Base-by-base conservation (phyloP, 2,888 invertebrate genomes). In the Tiphia femorata region DNA sequence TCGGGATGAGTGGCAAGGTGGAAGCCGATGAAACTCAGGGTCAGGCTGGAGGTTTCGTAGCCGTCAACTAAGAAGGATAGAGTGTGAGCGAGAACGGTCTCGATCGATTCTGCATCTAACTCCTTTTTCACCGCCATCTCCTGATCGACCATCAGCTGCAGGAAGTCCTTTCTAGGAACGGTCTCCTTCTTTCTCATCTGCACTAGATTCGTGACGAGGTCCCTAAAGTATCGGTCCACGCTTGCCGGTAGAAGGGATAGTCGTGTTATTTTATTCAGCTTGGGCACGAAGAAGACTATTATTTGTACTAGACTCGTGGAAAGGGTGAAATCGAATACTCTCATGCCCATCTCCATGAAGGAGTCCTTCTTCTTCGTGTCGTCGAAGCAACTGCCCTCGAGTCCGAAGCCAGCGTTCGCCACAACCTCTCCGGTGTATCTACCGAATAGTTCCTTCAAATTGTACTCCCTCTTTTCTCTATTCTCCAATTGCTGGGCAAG, bases 21-120 rank as follows among this genome's bases (percentile, higher is more conserved):
- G 63, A 85, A 86, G 0, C 84, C 70, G 1, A 84, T 72, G 49
- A 85, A 86, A 5, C 82, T 79, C 29, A 87, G 70, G 0, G 85
- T 80, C 0, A 85, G 81, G 17, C 86, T 85, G 0, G 86, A 86
- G 0, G 87, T 87, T 68, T 87, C 87, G 62, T 84, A 86, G 1
- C 87, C 87, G 19, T 87, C 87, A 1, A 85, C 58, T 62, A 86
- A 86, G 65, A 88, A 87, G 1, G 86, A 83, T 1, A 86, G 72
- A 0, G 85, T 80, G 55, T 86, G 85, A 0, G 86, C 78, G 0
- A 81, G 67, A 58, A 86, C 73, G 0, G 57, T 2, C 0, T 80
- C 70, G 2, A 77, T 77, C 41, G 84, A 81, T 35, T 82, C 76
- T 8, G 56, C 47, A 8, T 70, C 59, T 6, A 48, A 62, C 53